A percentile compares a stretch with the other conserved stretches of the same genome.
These are phyloP conservation scores for Heliothis peltigera DNA, from an alignment of 2,888 invertebrate species.

Conservation along the genomic window DNA sequence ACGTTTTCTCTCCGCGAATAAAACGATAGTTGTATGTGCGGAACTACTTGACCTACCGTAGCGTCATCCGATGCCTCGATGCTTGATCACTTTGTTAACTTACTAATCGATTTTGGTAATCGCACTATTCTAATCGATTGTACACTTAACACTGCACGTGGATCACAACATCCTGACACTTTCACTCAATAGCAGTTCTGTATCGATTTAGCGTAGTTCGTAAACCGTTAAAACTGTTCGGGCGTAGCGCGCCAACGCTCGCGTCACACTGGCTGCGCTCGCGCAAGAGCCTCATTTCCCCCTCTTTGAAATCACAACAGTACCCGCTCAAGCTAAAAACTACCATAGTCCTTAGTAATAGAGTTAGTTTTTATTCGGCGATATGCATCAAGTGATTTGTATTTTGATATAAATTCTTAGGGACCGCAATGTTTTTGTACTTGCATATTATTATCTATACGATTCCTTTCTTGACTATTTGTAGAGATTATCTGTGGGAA, in stretches of 20 bases:
- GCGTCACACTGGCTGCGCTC: slow-evolving; percentile 76
- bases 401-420: slow-evolving; percentile 50
- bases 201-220: slow-evolving; percentile 71
- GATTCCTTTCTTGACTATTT: slow-evolving; percentile 31
- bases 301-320: slow-evolving; percentile 65
- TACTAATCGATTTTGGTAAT: slow-evolving; percentile 47
- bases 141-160: slow-evolving; percentile 67
- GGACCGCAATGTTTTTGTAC: slow-evolving; percentile 42
- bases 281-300: slow-evolving; percentile 78
- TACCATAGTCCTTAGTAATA: neutral
- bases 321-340: slow-evolving; percentile 5
- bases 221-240: slow-evolving; percentile 77
- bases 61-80: slow-evolving; percentile 51
- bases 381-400: slow-evolving; percentile 31
- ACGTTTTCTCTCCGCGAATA: slow-evolving; percentile 64
- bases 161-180: slow-evolving; percentile 76
- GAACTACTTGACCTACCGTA: slow-evolving; percentile 66
- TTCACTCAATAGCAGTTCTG: slow-evolving; percentile 82
- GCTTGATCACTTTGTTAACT: slow-evolving; percentile 52
- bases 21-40: slow-evolving; percentile 62
- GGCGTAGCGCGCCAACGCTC: slow-evolving; percentile 62
- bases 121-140: slow-evolving; percentile 52
- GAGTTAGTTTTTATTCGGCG: slow-evolving; percentile 7
- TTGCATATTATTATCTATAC: slow-evolving; percentile 36
- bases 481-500: slow-evolving; percentile 8